Conservation (phyloP, 64 coral and sea anemone genomes). For the Acropora tenuis region DNA sequence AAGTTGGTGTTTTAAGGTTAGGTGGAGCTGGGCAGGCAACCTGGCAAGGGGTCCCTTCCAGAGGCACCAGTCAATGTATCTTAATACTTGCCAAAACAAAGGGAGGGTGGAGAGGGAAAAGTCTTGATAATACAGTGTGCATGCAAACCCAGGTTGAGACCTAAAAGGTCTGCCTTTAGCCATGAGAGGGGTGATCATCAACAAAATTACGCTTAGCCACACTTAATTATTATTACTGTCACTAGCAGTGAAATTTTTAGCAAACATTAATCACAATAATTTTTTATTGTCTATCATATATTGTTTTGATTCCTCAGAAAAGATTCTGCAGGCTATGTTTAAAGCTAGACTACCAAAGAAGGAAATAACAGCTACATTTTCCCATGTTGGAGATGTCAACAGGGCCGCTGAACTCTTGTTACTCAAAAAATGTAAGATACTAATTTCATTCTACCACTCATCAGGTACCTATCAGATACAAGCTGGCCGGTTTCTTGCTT, state of each 20-base stretch:
- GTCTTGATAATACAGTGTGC: constrained; percentile 13
- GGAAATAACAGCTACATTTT: constrained; percentile 20
- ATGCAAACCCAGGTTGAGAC: background rate
- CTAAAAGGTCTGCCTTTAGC: constrained; percentile 19
- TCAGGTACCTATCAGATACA: constrained; percentile 21
- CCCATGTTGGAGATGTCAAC: constrained; percentile 15
- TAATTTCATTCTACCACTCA: constrained; percentile 18
- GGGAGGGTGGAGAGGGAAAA: constrained; percentile 12
- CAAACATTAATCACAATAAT: background rate
- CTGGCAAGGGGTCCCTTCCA: constrained; percentile 12
- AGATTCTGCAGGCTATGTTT: constrained; percentile 15
- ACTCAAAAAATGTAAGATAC: constrained; percentile 19
- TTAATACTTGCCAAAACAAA: background rate
- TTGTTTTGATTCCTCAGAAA: background rate
- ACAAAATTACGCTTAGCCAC: background rate
- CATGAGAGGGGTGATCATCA: constrained; percentile 13
- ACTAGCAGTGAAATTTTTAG: background rate
- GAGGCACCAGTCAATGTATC: constrained; percentile 6
- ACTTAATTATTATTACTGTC: background rate
- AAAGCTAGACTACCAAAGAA: background rate
- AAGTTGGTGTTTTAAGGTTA: background rate
- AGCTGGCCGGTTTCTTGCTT: background rate
- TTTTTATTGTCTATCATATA: background rate
- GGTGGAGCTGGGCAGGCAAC: constrained; percentile 17
- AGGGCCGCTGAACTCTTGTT: constrained; percentile 8